phyloP scores from a whole-genome alignment of 2,888 invertebrate genomes.

The Sympetrum striolatum region DNA sequence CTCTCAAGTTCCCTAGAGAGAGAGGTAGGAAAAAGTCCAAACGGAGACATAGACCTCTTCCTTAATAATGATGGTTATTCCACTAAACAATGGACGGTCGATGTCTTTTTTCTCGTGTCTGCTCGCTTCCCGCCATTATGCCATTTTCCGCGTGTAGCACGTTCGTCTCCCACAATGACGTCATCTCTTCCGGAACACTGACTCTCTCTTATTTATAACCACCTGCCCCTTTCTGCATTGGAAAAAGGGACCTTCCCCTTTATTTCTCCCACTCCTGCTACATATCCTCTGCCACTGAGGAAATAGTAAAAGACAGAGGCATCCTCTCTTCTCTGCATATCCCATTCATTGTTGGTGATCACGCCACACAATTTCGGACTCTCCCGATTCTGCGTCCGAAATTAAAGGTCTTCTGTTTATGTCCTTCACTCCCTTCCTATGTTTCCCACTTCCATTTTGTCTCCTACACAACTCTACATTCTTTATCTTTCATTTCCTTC shows the following conservation, averaged over 20 bases:
- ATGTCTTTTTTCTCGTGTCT: background rate
- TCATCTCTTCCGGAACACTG: background rate
- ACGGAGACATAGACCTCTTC: background rate
- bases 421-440: background rate
- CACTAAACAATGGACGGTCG: background rate
- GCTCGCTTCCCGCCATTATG: background rate
- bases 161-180: background rate
- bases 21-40: background rate
- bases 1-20: background rate
- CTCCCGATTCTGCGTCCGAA: background rate
- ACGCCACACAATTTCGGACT: background rate
- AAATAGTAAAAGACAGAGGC: no score
- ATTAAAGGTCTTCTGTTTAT: background rate
- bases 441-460: background rate
- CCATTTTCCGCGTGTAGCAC: background rate
- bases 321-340: background rate
- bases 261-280: no score
- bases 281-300: no score
- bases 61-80: background rate
- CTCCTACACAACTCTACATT: background rate
- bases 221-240: background rate
- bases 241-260: no score
- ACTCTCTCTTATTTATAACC: background rate
- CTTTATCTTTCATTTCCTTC: constrained; percentile 6
- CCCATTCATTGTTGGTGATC: background rate